A percentile compares a stretch with the other conserved stretches of the same genome.
Conservation (phyloP, 2,888 invertebrate genomes). For the Crocallis elinguaria region DNA sequence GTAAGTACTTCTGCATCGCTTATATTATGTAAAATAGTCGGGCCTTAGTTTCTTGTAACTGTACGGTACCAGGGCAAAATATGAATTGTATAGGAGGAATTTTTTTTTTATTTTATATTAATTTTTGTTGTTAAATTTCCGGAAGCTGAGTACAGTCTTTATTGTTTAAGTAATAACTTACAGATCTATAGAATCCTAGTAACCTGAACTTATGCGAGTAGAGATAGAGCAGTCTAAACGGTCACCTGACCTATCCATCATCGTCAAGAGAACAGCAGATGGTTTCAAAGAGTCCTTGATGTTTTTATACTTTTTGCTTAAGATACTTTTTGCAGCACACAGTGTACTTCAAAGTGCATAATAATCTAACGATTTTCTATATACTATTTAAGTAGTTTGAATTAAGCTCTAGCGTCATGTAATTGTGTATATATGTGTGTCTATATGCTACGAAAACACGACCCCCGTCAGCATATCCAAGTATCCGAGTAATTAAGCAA, state of each 20-base stretch:
- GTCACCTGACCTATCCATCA: too few relatives aligned
- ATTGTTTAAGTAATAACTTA: neutral
- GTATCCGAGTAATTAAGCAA: slow-evolving; percentile 27
- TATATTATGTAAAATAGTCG: slow-evolving; percentile 23
- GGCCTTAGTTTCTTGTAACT: slow-evolving; percentile 13
- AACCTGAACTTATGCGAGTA: too few relatives aligned
- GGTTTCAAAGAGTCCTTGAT: too few relatives aligned
- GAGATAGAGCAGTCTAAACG: too few relatives aligned
- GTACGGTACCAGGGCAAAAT: neutral
- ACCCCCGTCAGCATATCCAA: slow-evolving; percentile 19
- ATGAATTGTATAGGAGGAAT: neutral
- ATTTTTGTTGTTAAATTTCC: neutral
- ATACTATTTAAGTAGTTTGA: neutral
- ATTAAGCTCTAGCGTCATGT: neutral
- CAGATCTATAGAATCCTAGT: too few relatives aligned
- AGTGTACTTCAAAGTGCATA: too few relatives aligned
- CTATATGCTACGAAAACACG: slow-evolving; percentile 13
- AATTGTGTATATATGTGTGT: neutral
- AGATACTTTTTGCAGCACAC: too few relatives aligned
- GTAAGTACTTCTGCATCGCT: slow-evolving; percentile 21
- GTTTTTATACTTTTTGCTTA: too few relatives aligned
- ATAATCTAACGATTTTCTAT: too few relatives aligned
- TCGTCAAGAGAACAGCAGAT: too few relatives aligned
- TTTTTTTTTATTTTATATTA: neutral
- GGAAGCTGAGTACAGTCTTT: neutral